Conservation (phyloP, 2,113 vertebrate species). For the Bos taurus region DNA sequence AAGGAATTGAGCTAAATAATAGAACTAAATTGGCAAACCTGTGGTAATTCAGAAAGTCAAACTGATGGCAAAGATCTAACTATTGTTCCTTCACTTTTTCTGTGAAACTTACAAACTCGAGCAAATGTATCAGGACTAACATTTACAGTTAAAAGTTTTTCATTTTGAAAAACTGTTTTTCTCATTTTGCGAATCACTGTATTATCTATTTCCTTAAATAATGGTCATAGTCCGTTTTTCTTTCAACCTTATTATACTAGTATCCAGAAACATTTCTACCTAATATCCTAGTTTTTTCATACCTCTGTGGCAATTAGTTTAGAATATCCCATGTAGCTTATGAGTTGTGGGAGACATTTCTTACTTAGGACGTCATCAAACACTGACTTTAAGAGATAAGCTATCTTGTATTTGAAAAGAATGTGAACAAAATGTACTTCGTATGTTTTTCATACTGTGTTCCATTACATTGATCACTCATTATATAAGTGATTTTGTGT, state of each 20-base stretch:
- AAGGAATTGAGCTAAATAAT: neutral
- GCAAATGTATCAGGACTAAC: neutral
- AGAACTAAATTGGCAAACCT: neutral
- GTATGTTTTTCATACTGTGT: constrained; percentile 69
- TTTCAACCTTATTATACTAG: neutral
- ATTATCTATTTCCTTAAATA: neutral
- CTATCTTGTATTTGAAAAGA: constrained; percentile 4
- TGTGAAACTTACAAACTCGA: neutral
- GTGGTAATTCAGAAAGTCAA: neutral
- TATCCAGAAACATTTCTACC: neutral
- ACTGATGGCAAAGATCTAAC: neutral
- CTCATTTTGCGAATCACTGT: neutral
- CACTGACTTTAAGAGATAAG: neutral
- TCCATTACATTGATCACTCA: constrained; percentile 76
- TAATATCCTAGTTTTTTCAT: neutral
- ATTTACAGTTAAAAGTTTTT: neutral
- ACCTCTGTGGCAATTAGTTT: neutral
- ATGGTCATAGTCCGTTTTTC: neutral
- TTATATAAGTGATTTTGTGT: constrained; percentile 71
- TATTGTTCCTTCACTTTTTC: neutral
- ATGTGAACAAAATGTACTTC: constrained; percentile 54
- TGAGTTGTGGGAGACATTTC: neutral
- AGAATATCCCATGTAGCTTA: neutral
- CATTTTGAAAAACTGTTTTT: neutral
- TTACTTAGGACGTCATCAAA: constrained; percentile 6